These are phyloP conservation scores for Calyptommatus sinebrachiatus DNA, from an alignment of 2,113 vertebrate species.

Conservation along the genomic window DNA sequence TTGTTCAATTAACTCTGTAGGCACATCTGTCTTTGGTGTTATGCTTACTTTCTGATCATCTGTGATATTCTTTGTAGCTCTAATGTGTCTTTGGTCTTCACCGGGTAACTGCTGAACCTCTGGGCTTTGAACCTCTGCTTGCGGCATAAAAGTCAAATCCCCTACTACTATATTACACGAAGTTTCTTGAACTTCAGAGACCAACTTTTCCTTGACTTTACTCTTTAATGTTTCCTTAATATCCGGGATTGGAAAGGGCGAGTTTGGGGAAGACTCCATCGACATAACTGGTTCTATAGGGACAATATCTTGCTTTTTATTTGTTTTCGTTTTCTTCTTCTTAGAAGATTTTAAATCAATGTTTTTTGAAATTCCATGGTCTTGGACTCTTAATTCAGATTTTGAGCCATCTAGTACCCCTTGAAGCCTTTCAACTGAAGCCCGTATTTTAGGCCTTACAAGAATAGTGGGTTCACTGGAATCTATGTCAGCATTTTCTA, in stretches of 20 bases:
- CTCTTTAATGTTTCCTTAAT: slow-evolving; percentile 34
- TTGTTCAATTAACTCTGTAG: not conserved
- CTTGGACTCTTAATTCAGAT: not conserved
- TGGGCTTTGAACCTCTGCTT: not conserved
- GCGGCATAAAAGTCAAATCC: slow-evolving; percentile 1
- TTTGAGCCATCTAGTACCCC: not conserved
- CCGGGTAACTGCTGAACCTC: not conserved
- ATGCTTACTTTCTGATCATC: not conserved
- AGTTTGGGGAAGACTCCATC: slow-evolving; percentile 14
- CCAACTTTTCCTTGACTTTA: slow-evolving; percentile 35
- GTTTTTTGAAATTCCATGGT: not conserved
- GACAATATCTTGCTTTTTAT: slow-evolving; percentile 36
- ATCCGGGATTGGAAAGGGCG: slow-evolving; percentile 12
- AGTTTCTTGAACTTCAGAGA: slow-evolving; percentile 39
- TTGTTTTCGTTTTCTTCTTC: slow-evolving; percentile 52
- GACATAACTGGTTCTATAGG: slow-evolving; percentile 9
- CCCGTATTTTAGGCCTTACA: not conserved
- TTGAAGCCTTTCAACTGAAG: not conserved
- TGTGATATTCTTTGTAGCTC: accelerated
- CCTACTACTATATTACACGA: not conserved
- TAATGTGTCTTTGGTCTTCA: not conserved
- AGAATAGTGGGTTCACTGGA: not conserved
- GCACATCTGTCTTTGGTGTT: not conserved
- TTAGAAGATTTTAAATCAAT: slow-evolving; percentile 15
- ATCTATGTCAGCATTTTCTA: not conserved